Evolutionary conservation across 1,140 invertebrate species (phyloP).

Genomic region (Halesus radiatus): DNA sequence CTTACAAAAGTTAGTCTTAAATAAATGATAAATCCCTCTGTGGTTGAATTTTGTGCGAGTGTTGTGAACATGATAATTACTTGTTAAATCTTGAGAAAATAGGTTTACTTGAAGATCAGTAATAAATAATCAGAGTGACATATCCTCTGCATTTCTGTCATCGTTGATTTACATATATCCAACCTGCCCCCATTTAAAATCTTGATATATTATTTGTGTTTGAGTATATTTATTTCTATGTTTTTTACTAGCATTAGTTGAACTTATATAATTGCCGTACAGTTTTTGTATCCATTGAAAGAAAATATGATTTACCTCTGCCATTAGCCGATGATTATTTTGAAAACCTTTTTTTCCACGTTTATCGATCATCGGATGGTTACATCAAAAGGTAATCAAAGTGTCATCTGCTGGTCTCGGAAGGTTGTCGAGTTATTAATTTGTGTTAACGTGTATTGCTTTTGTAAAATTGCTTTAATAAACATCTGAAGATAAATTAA

Average conservation of each 20-base stretch:
- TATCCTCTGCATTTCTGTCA: too few relatives aligned
- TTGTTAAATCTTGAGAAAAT: too few relatives aligned
- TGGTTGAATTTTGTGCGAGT: too few relatives aligned
- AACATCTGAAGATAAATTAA: slow-evolving; percentile 11
- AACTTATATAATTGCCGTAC: background rate
- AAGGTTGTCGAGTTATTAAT: slow-evolving; percentile 4
- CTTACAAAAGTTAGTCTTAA: too few relatives aligned
- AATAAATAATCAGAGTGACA: too few relatives aligned
- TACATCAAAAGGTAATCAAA: too few relatives aligned
- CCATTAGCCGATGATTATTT: background rate
- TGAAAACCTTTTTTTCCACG: background rate
- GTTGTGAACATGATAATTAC: too few relatives aligned
- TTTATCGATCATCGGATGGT: background rate
- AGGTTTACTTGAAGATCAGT: too few relatives aligned
- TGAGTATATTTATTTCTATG: background rate
- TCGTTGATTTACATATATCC: too few relatives aligned
- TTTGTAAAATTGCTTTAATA: slow-evolving; percentile 43
- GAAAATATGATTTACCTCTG: background rate
- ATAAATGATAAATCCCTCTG: too few relatives aligned
- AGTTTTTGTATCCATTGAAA: slow-evolving; percentile 1
- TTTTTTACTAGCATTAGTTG: background rate
- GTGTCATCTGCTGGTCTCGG: background rate
- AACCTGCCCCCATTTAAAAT: too few relatives aligned
- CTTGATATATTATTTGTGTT: background rate
- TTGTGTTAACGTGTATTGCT: slow-evolving; percentile 36